phyloP scores from a whole-genome alignment of 2,113 vertebrate genomes.

The Istiophorus platypterus region DNA sequence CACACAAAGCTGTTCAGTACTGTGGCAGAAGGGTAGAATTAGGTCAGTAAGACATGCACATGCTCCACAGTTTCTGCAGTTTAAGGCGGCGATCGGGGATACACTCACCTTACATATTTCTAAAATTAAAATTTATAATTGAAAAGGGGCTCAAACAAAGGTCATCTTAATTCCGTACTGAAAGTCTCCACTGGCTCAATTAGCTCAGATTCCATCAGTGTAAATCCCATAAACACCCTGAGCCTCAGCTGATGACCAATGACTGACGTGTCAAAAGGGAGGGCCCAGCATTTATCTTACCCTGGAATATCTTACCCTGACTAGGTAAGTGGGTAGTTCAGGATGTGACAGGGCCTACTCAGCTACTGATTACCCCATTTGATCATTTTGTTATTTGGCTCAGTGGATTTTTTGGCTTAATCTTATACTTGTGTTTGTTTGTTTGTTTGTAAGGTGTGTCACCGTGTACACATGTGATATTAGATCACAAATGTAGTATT shows the following conservation, averaged over 20 bases:
- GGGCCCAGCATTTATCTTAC: neutral
- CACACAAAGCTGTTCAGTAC: slow-evolving; percentile 22
- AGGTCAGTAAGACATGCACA: slow-evolving; percentile 32
- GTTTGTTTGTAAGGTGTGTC: neutral
- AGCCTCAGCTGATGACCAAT: slow-evolving; percentile 36
- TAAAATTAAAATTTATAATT: slow-evolving; percentile 14
- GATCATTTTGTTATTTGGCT: slow-evolving; percentile 3
- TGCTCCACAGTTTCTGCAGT: slow-evolving; percentile 12
- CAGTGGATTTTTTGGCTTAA: neutral
- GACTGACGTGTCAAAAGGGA: slow-evolving; percentile 11
- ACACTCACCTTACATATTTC: slow-evolving; percentile 8
- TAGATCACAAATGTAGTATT: neutral
- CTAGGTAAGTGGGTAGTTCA: neutral
- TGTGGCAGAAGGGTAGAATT: slow-evolving; percentile 28
- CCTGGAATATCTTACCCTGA: slow-evolving; percentile 15
- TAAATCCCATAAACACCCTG: slow-evolving; percentile 37
- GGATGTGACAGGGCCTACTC: neutral
- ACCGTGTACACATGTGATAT: neutral
- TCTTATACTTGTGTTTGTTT: neutral
- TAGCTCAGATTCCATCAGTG: slow-evolving; percentile 40
- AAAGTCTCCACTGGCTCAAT: slow-evolving; percentile 29
- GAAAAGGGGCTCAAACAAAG: slow-evolving; percentile 43
- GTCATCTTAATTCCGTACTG: neutral
- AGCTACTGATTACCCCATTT: neutral
- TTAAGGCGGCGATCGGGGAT: slow-evolving; percentile 26